These are phyloP conservation scores for Parotocinclus haroldoi DNA, from an alignment of 2,797 vertebrate genomes.

Conservation along the genomic window DNA sequence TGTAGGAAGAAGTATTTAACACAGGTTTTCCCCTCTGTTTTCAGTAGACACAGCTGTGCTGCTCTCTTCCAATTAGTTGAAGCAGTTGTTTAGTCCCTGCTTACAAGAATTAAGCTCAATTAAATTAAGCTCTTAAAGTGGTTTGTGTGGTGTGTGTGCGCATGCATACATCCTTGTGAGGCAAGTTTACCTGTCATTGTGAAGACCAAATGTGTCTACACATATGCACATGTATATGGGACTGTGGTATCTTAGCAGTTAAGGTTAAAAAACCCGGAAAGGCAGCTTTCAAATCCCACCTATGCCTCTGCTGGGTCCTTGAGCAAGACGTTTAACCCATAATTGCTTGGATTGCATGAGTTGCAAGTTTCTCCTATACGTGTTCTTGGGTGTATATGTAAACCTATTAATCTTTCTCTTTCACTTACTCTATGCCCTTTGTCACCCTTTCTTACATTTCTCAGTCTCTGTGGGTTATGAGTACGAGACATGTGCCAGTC, in stretches of 20 bases:
- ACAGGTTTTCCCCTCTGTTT: conserved; percentile 39
- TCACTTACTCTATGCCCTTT: conserved; percentile 13
- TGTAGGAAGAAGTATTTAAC: conserved; percentile 32
- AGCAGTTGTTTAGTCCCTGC: conserved; percentile 40
- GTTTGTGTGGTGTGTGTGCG: conserved; percentile 30
- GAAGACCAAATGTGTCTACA: too few species aligned
- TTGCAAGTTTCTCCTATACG: too few species aligned
- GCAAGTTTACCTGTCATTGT: conserved; percentile 23
- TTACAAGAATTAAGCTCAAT: conserved; percentile 41
- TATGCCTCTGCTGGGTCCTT: too few species aligned
- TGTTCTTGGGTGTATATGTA: too few species aligned
- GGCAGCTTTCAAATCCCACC: too few species aligned
- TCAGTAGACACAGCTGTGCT: conserved; percentile 37
- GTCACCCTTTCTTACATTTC: conserved; percentile 14
- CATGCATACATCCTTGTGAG: conserved; percentile 20
- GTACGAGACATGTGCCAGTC: conserved; percentile 82
- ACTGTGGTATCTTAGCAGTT: too few species aligned
- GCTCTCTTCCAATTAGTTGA: conserved; percentile 39
- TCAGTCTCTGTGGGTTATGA: conserved; percentile 86
- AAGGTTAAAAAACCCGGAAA: too few species aligned
- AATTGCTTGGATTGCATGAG: too few species aligned
- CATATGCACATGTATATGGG: too few species aligned
- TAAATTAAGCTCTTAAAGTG: conserved; percentile 39
- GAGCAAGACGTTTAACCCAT: too few species aligned
- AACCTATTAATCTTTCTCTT: too few species aligned